phyloP scores from a whole-genome alignment of 1,140 invertebrate species.

The Dendroctonus valens region DNA sequence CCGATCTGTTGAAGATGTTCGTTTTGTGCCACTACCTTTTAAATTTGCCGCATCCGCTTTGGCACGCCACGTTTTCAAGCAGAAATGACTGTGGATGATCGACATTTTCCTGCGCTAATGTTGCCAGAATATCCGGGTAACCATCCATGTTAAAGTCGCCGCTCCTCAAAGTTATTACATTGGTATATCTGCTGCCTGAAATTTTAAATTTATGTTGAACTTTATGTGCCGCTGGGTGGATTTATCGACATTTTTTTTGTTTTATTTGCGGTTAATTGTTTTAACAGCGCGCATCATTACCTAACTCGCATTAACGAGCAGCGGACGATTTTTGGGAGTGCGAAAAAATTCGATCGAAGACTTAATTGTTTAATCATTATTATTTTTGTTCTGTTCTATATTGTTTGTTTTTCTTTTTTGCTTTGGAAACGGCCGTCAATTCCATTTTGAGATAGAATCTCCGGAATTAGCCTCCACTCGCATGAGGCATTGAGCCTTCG shows the following conservation, averaged over 20 bases:
- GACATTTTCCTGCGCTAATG: constrained; percentile 59
- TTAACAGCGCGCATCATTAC: no score
- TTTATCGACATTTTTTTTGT: background rate
- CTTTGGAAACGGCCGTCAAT: no score
- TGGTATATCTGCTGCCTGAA: constrained; percentile 55
- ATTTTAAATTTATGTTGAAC: background rate
- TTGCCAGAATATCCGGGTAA: constrained; percentile 87
- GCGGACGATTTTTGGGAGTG: no score
- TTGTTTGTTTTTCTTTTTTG: no score
- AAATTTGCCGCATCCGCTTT: constrained; percentile 57
- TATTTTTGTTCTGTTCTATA: no score
- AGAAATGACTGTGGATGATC: constrained; percentile 66
- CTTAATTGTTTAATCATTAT: no score
- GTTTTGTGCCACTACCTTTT: constrained; percentile 52
- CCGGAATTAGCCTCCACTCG: no score
- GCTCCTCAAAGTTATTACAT: constrained; percentile 77
- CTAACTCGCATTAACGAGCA: no score
- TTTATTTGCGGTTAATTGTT: background rate
- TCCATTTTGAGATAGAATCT: no score
- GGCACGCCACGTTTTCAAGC: constrained; percentile 74
- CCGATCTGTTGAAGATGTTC: constrained; percentile 1
- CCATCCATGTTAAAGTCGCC: constrained; percentile 97
- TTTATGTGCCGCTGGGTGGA: background rate
- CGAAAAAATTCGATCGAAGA: no score
- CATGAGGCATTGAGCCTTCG: no score